Conservation (phyloP, 2,797 vertebrate species). For the Sebastes minor region DNA sequence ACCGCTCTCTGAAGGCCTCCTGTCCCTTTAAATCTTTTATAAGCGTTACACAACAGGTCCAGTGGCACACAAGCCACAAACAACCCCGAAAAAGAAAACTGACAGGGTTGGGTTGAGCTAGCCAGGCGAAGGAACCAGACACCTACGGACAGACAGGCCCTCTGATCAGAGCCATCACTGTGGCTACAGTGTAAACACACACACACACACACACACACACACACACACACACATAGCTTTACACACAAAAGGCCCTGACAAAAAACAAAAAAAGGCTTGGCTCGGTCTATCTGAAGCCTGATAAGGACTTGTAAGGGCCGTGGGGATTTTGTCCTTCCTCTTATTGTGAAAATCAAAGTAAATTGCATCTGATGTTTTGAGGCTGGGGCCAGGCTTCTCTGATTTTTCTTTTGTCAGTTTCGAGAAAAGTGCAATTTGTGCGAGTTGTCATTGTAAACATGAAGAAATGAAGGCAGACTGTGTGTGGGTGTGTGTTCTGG, state of each 20-base stretch:
- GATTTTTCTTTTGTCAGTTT: conserved; percentile 37
- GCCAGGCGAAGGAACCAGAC: conserved; percentile 75
- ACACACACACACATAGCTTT: not conserved
- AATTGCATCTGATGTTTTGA: conserved; percentile 42
- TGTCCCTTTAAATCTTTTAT: conserved; percentile 84
- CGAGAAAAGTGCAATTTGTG: conserved; percentile 18
- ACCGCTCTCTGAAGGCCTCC: conserved; percentile 52
- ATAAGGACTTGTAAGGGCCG: conserved; percentile 47
- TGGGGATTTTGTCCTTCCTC: conserved; percentile 50
- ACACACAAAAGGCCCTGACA: not conserved
- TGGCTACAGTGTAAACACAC: conserved; percentile 45
- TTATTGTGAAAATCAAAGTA: conserved; percentile 61
- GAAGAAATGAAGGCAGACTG: conserved; percentile 39
- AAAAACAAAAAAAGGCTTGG: not conserved
- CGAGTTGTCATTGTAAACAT: conserved; percentile 40
- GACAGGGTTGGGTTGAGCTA: conserved; percentile 63
- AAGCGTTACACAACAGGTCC: conserved; percentile 83
- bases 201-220: conserved; percentile 14
- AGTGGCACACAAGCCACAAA: conserved; percentile 77
- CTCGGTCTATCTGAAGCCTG: conserved; percentile 45
- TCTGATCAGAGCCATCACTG: conserved; percentile 69
- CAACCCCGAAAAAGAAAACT: conserved; percentile 73
- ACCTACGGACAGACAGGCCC: conserved; percentile 63
- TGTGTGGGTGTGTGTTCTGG: conserved; percentile 40
- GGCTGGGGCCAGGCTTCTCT: conserved; percentile 1